Evolutionary conservation across 2,888 invertebrate genomes (phyloP).

Genomic region (Erynnis tages): DNA sequence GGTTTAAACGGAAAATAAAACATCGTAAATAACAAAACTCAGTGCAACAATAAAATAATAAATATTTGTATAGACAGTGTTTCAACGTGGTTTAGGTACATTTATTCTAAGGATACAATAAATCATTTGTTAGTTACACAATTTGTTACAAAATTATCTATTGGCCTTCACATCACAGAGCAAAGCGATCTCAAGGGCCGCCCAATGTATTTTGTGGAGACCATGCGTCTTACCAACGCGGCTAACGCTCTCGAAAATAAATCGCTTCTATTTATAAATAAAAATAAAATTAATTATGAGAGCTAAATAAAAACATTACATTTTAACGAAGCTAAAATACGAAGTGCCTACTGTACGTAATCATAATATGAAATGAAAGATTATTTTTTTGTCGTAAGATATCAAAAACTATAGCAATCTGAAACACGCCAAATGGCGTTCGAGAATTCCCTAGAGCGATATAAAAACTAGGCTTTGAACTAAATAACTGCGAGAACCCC

Average conservation of each 20-base stretch:
- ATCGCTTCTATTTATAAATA: constrained; percentile 17
- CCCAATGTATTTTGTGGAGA: constrained; percentile 40
- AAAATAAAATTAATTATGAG: constrained; percentile 20
- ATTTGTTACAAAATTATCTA: constrained; percentile 78
- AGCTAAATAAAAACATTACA: constrained; percentile 19
- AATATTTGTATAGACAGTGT: constrained; percentile 72
- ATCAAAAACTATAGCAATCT: constrained; percentile 22
- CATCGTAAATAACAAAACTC: constrained; percentile 78
- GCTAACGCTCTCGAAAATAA: constrained; percentile 19
- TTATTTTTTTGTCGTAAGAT: constrained; percentile 16
- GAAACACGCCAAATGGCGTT: not conserved
- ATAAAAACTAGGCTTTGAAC: constrained; percentile 38
- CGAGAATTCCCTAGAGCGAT: constrained; percentile 1
- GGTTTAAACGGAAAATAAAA: constrained; percentile 76
- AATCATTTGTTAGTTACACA: constrained; percentile 72
- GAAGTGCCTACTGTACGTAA: constrained; percentile 13
- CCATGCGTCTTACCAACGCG: constrained; percentile 25
- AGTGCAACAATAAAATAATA: constrained; percentile 81
- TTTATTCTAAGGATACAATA: constrained; percentile 68
- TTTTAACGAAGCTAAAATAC: constrained; percentile 12
- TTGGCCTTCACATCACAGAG: constrained; percentile 80
- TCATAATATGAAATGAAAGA: constrained; percentile 7
- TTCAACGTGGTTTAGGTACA: constrained; percentile 77
- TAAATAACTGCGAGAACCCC: constrained; percentile 44
- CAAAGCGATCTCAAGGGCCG: constrained; percentile 65